Percentiles rank a stretch among this genome's conserved stretches.
phyloP scores from a whole-genome alignment of 1,140 invertebrate genomes.

The Mactra quadrangularis region DNA sequence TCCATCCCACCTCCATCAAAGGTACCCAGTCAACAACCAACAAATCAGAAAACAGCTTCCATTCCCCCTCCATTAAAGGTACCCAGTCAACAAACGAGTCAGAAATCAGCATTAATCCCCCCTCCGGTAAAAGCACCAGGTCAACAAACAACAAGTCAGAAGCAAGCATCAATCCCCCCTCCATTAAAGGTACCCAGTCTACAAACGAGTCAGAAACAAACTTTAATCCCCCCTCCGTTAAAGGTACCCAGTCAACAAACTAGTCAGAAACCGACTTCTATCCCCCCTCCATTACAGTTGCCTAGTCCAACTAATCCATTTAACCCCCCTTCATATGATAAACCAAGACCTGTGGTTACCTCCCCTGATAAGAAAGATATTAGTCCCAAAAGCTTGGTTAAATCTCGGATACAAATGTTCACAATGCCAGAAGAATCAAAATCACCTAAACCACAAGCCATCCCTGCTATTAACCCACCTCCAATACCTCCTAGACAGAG shows the following conservation, averaged over 20 bases:
- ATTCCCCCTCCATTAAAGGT: neutral
- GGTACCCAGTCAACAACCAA: neutral
- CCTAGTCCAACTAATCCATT: conserved; percentile 44
- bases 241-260: neutral
- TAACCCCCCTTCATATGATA: conserved; percentile 38
- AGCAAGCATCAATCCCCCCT: neutral
- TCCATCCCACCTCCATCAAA: neutral
- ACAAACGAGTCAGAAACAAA: neutral
- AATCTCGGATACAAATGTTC: conserved; percentile 55
- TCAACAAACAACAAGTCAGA: neutral
- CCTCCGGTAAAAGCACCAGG: neutral
- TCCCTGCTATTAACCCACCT: conserved; percentile 53
- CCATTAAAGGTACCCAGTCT: neutral
- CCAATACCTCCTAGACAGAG: conserved; percentile 35
- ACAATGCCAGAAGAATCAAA: conserved; percentile 26
- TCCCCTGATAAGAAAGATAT: conserved; percentile 13
- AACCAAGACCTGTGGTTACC: conserved; percentile 29
- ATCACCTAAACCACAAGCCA: conserved; percentile 13
- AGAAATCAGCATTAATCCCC: neutral
- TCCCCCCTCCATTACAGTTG: neutral
- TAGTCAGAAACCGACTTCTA: neutral
- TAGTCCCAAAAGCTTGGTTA: conserved; percentile 33
- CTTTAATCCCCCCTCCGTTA: neutral
- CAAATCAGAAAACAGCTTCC: neutral
- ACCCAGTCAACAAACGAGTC: neutral